phyloP scores from a whole-genome alignment of 1,140 invertebrate species.

The Lamellibrachia luymesi region DNA sequence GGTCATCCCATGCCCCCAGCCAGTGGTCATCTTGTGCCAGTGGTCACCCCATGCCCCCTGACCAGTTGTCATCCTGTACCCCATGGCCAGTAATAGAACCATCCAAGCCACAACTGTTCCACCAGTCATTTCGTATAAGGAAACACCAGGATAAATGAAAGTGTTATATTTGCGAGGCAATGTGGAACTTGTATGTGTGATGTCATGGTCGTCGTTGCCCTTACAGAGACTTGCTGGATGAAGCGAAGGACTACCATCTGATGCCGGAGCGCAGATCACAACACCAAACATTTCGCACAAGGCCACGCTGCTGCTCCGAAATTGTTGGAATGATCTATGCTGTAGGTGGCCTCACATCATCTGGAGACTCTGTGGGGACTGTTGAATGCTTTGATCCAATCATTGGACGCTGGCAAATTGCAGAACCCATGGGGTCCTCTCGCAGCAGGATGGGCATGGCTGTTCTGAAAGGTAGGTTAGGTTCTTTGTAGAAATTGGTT shows the following conservation, averaged over 20 bases:
- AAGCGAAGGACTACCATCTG: constrained; percentile 53
- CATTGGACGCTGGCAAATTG: constrained; percentile 71
- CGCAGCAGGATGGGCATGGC: constrained; percentile 82
- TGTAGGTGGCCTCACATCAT: constrained; percentile 82
- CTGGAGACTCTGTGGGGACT: constrained; percentile 77
- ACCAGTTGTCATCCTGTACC: too few species aligned
- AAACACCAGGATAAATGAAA: background rate
- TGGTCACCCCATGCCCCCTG: too few species aligned
- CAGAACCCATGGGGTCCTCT: constrained; percentile 82
- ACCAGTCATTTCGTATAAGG: background rate
- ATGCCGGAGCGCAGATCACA: constrained; percentile 77
- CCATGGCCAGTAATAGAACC: too few species aligned
- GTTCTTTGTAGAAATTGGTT: constrained; percentile 22
- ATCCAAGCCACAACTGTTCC: too few species aligned
- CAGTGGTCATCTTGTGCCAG: too few species aligned
- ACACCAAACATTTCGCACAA: constrained; percentile 71
- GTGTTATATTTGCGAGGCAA: too few species aligned
- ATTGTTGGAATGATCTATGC: constrained; percentile 79
- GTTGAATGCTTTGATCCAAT: constrained; percentile 84
- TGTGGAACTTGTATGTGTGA: too few species aligned
- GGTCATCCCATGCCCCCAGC: background rate
- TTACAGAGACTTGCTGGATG: constrained; percentile 53
- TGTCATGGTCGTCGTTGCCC: background rate
- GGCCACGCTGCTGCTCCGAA: constrained; percentile 75
- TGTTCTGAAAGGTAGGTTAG: constrained; percentile 61